Percentiles rank a stretch among this genome's conserved stretches.
Evolutionary conservation across 2,888 invertebrate genomes (phyloP).

Genomic region (Colletes collaris): DNA sequence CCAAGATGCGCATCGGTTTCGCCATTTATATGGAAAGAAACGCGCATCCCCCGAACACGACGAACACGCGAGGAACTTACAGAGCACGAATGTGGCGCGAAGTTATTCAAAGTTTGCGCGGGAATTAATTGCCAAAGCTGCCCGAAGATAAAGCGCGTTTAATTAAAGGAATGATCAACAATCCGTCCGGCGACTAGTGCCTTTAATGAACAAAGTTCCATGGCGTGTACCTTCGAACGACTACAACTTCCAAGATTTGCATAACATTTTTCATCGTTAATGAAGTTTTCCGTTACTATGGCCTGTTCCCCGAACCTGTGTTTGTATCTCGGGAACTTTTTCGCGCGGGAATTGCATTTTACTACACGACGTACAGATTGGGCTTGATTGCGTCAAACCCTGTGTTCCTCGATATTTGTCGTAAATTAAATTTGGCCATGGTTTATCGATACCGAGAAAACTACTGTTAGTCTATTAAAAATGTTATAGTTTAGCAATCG

Average conservation of each 20-base stretch:
- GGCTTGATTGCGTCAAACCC: too few species aligned
- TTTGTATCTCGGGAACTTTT: not conserved
- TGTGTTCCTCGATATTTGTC: too few species aligned
- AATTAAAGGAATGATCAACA: conserved; percentile 59
- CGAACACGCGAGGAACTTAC: conserved; percentile 15
- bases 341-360: too few species aligned
- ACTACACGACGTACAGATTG: too few species aligned
- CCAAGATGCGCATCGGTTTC: conserved; percentile 25
- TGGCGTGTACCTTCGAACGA: conserved; percentile 4
- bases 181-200: conserved; percentile 36
- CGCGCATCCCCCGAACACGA: conserved; percentile 11
- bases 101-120: conserved; percentile 39
- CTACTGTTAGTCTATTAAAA: too few species aligned
- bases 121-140: conserved; percentile 50
- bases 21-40: conserved; percentile 48
- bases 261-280: conserved; percentile 33
- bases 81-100: conserved; percentile 30
- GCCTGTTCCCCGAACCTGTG: not conserved
- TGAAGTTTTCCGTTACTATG: not conserved
- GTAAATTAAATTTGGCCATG: too few species aligned
- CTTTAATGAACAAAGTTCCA: conserved; percentile 57
- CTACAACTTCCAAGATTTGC: conserved; percentile 29
- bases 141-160: conserved; percentile 52
- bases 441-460: too few species aligned
- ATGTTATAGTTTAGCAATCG: too few species aligned